Conservation (phyloP, 2,888 invertebrate species). For the Cetonia aurata region DNA sequence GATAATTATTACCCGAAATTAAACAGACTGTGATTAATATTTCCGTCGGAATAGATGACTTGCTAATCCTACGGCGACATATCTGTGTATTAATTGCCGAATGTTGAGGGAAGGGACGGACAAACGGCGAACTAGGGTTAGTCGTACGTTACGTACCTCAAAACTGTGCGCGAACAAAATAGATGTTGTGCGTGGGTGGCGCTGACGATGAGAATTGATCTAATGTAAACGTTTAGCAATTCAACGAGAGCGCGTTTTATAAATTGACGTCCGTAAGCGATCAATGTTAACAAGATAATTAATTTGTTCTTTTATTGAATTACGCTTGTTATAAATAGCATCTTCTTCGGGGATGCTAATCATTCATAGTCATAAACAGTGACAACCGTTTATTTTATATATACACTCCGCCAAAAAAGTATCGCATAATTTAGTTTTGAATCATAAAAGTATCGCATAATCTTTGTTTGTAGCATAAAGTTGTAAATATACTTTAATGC, state of each 20-base stretch:
- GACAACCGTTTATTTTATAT: no score
- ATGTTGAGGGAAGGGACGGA: slow-evolving; percentile 14
- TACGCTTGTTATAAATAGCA: neutral
- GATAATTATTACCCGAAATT: slow-evolving; percentile 52
- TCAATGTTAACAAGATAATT: neutral
- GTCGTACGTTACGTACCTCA: neutral
- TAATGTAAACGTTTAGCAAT: slow-evolving; percentile 39
- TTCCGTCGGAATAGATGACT: slow-evolving; percentile 45
- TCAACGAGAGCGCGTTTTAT: neutral
- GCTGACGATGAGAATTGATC: slow-evolving; percentile 27
- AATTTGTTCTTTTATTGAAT: slow-evolving; percentile 20
- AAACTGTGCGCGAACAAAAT: slow-evolving; percentile 4
- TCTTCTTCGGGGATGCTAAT: no score
- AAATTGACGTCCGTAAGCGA: slow-evolving; percentile 8
- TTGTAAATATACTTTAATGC: no score
- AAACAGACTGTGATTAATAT: slow-evolving; percentile 53
- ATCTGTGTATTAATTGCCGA: slow-evolving; percentile 38
- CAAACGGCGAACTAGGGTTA: neutral
- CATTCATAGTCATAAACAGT: no score
- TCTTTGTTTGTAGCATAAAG: no score
- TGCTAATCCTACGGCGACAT: slow-evolving; percentile 40
- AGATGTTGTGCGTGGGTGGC: slow-evolving; percentile 9
- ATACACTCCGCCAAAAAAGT: no score
- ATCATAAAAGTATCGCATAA: no score
- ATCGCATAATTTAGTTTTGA: no score